Evolutionary conservation across 30 jellyfish, hydroid and myxozoan genomes (phyloP), one percentile per base, ranked within the genome.

Genomic region (Rhopilema esculentum): DNA sequence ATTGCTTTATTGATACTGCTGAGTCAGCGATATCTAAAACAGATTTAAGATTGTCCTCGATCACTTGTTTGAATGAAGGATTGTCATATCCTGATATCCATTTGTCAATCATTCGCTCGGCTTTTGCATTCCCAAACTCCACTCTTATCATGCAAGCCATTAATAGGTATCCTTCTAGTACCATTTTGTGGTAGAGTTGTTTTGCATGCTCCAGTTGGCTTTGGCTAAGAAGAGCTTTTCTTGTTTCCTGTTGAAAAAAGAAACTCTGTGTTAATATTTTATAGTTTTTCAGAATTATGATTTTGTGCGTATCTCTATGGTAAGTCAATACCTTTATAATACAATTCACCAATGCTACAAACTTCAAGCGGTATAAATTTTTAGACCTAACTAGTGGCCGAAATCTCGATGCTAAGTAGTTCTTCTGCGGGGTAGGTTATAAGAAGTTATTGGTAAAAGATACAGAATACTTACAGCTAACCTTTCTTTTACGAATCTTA

Each of bases 21-120:
- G 94, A 73, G 80, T 85, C 88, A 24, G 94, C 94, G n/a, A 85
- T 85, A 27, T 85, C 94, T 65, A 85, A 87, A 9, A 85, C 94
- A 20, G 94, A 85, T 48, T 85, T 85, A 20, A 85, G 68, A 88
- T 85, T 74, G 82, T 85, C 88, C 27, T 85, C 94, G 22, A 72
- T 52, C 67, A 75, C 78, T 26, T 72, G 88, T 66, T 85, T 85
- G 27, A 85, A 40, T 26, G 76, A 76, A 16, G 85, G 83, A 70
- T 57, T 88, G 63, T 70, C 85, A 70, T 88, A 88, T 26, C 97
- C 97, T 9, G 97, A 88, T 50, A 79, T 33, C 97, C 97, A 88
- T n/a, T 77, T 57, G 66, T 79, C 87, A 77, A 88, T 80, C 27
- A 88, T 71, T 20, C 48, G 79, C 52, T 80, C 91, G 1, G 92